Base-by-base conservation (phyloP, 2,797 vertebrate genomes). In the Meda fulgida region DNA sequence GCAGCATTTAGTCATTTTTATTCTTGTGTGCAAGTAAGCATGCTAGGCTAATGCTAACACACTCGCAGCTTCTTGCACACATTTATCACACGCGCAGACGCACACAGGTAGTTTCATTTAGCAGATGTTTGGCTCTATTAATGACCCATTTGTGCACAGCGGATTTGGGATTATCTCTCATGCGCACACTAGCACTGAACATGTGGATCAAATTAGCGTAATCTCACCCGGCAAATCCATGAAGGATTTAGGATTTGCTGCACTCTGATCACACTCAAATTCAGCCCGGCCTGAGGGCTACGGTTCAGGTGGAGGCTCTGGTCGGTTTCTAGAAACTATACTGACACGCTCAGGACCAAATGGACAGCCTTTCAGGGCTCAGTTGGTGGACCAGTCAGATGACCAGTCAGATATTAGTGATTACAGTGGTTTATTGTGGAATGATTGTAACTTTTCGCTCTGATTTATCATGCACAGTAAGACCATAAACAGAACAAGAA, bases 151-250 rank as follows among this genome's bases (percentile, higher is more conserved):
- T 71, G 81, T 87, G 83, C 89, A 60, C 78, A 78, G 86, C 80
- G 70, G 88, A 91, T 90, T 87, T 36, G 43, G 90, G 93, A 94
- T 93, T 91, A 92, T 92, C 89, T 87, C 78, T 86, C 88, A 86
- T 89, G 91, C 90, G 89, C 88, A 84, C 80, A 88, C 88, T 86
- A 86, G 88, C 86, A 83, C 82, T 87, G 87, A 92, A 88, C 92
- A 92, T 92, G 90, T 87, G 85, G 83, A 92, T 90, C 89, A 92
- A 93, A 92, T 93, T 89, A 94, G 89, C 87, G 89, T 89, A 89
- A 93, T 92, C 90, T 89, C 84, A 89, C 89, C 81, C 86, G 80
- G 90, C 84, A 92, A 92, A 93, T 92, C 91, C 80, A 9, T 89
- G 88, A 89, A 87, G 88, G 91, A 91, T 91, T 94, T 93, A 92